Base-by-base conservation (phyloP, 2,888 invertebrate genomes). In the Tetropium fuscum region DNA sequence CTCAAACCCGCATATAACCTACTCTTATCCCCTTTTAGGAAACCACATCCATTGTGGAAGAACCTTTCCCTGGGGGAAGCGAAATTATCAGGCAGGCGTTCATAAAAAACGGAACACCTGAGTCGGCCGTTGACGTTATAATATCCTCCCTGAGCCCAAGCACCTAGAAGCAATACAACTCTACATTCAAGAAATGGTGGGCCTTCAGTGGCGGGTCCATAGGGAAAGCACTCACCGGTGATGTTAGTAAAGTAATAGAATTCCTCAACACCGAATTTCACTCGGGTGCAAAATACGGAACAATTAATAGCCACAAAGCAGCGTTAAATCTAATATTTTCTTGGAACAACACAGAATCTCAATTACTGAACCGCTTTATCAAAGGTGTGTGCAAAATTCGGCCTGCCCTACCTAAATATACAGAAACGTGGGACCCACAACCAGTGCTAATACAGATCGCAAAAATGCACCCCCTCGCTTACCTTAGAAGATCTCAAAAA, bases 21-120 rank as follows among this genome's bases (percentile, higher is more conserved):
- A 25, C 36, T 76, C 22, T 45, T 59, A 25, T 74, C 69, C 25
- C 68, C 69, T 71, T 68, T 58, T 61, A 74, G 70, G 18, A 27
- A 48, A 25, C 25, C 53, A 6, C 74, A 73, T 20, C 74, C 74
- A 6, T 34, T 63, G 19, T 45, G 34, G 10, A 49, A 22, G 43
- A 66, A 48, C 7, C 60, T 77, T 69, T 64, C 69, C 63, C 70
- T 76, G 67, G 65, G 66, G 45, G 73, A 65, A 57, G 69, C 63
- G 60, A 64, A 19, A 30, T 66, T 70, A 60, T 74, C 71, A 32
- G 68, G 58, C 40, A 55, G 27, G 68, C 71, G 4, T 53, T 40
- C 71, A 62, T 25, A 57, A 62, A 62, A 40, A 44, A 5, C 8
- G 51, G 2, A 41, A 66, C 41, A 13, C 64, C 58, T 2, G 44